A percentile compares a stretch with the other conserved stretches of the same genome.
Conservation (phyloP, 2,888 invertebrate genomes). For the Drosophila buzzatii region DNA sequence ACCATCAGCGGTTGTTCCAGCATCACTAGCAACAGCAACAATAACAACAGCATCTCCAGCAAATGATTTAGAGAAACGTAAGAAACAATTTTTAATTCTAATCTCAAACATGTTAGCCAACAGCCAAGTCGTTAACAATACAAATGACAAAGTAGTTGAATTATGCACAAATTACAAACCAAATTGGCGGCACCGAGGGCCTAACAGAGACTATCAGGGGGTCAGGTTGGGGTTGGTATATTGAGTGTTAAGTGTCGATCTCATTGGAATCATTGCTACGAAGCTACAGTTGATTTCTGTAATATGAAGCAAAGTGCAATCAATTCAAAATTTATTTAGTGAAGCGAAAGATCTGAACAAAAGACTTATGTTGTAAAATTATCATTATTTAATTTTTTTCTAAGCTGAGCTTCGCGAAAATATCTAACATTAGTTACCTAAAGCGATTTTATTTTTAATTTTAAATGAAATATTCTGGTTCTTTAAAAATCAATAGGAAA, state of each 20-base stretch:
- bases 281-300: background rate
- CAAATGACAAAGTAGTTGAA: conserved; percentile 66
- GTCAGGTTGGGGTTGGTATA: conserved; percentile 38
- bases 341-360: no score
- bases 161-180: conserved; percentile 72
- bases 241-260: conserved; percentile 22
- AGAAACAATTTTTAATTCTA: conserved; percentile 81
- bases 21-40: conserved; percentile 24
- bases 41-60: conserved; percentile 40
- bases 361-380: no score
- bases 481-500: no score
- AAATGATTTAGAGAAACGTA: conserved; percentile 85
- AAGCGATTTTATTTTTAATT: background rate
- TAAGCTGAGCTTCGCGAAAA: background rate
- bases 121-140: conserved; percentile 50
- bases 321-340: background rate
- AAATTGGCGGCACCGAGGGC: conserved; percentile 71
- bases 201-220: conserved; percentile 22
- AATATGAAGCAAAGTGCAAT: conserved; percentile 37
- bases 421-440: background rate
- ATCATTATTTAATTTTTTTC: no score
- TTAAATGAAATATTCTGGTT: background rate
- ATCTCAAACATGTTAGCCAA: conserved; percentile 72
- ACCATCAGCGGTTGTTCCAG: conserved; percentile 19
- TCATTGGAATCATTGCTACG: background rate